These are phyloP conservation scores for Choristoneura rosaceana DNA, from an alignment of 2,888 invertebrate species.

Conservation along the genomic window DNA sequence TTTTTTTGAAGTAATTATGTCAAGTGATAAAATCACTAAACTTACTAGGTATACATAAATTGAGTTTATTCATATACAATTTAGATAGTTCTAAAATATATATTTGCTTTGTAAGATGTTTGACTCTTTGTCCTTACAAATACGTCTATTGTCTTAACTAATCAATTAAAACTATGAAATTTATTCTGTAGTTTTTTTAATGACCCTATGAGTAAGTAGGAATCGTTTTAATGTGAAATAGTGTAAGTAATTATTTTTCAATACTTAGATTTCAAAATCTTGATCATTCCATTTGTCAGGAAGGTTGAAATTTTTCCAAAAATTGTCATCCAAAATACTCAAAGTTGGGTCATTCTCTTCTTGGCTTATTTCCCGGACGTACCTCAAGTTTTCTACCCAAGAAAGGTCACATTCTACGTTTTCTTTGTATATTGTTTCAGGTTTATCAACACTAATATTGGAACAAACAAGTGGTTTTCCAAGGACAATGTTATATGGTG, in stretches of 20 bases:
- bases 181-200: slow-evolving; percentile 43
- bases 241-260: not conserved
- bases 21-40: slow-evolving; percentile 29
- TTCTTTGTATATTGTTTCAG: slow-evolving; percentile 25
- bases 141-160: slow-evolving; percentile 42
- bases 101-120: slow-evolving; percentile 40
- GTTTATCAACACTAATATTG: not conserved
- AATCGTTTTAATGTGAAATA: no score
- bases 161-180: slow-evolving; percentile 51
- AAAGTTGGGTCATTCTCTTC: slow-evolving; percentile 58
- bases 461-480: not conserved
- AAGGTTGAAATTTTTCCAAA: slow-evolving; percentile 65
- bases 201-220: not conserved
- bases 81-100: slow-evolving; percentile 34
- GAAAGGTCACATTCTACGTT: slow-evolving; percentile 56
- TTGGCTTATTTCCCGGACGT: slow-evolving; percentile 59
- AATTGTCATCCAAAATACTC: slow-evolving; percentile 51
- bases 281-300: slow-evolving; percentile 58
- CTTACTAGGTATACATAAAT: slow-evolving; percentile 17
- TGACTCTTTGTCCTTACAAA: slow-evolving; percentile 33
- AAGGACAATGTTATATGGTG: slow-evolving; percentile 22
- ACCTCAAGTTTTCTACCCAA: slow-evolving; percentile 70
- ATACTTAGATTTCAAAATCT: slow-evolving; percentile 52
- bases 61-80: slow-evolving; percentile 25
- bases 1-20: slow-evolving; percentile 8